A percentile compares a stretch with the other conserved stretches of the same genome.
phyloP scores from a whole-genome alignment of 2,113 vertebrate species.

The Neodontobutis hainanensis region DNA sequence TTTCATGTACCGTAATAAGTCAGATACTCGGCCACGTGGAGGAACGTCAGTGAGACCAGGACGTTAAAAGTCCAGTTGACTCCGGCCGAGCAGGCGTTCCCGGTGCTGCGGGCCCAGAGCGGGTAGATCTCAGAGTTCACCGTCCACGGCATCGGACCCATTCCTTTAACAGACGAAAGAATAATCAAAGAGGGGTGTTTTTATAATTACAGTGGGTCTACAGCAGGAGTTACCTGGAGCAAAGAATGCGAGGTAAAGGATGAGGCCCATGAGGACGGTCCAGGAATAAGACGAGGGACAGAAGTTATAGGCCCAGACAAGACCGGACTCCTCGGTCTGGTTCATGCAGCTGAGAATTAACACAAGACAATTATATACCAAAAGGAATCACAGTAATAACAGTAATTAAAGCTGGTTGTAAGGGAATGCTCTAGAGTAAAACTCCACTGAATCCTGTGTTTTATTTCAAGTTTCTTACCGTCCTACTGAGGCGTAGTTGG shows the following conservation, averaged over 20 bases:
- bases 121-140: constrained; percentile 99
- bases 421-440: no score
- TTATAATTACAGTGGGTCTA: constrained; percentile 14
- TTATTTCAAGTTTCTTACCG: constrained; percentile 75
- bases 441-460: no score
- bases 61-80: constrained; percentile 98
- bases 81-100: constrained; percentile 93
- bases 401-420: not conserved
- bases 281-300: constrained; percentile 94
- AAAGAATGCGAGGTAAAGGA: constrained; percentile 92
- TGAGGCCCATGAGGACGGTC: constrained; percentile 90
- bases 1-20: constrained; percentile 89
- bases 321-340: constrained; percentile 73
- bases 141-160: constrained; percentile 99
- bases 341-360: constrained; percentile 85
- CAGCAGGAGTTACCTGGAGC: constrained; percentile 85
- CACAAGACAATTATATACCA: not conserved
- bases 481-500: constrained; percentile 87
- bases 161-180: constrained; percentile 75
- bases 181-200: no score
- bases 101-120: constrained; percentile 96
- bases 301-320: constrained; percentile 96
- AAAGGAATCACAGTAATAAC: not conserved
- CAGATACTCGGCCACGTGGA: constrained; percentile 90
- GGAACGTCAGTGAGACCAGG: constrained; percentile 92